Conservation (phyloP, 2,888 invertebrate species). For the Masnerella sp. region DNA sequence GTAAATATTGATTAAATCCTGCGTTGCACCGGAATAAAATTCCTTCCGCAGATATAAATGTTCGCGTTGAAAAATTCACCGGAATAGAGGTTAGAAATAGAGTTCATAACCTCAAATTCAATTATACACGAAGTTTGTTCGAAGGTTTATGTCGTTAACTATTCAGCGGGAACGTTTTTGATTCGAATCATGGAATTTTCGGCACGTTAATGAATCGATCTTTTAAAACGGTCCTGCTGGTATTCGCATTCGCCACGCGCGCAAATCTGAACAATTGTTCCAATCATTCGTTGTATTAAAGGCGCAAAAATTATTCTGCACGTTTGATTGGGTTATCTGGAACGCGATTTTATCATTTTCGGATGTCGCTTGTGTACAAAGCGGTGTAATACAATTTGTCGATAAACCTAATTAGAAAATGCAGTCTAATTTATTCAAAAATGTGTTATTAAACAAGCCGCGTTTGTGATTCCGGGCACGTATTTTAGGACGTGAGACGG, state of each 20-base stretch:
- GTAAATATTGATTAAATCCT: slow-evolving; percentile 37
- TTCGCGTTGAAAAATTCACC: slow-evolving; percentile 8
- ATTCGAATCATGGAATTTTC: background rate
- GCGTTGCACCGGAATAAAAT: background rate
- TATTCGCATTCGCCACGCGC: no score
- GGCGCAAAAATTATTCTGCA: no score
- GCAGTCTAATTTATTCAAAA: slow-evolving; percentile 17
- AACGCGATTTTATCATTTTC: no score
- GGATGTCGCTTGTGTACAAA: no score
- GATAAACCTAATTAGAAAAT: slow-evolving; percentile 13
- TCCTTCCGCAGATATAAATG: slow-evolving; percentile 6
- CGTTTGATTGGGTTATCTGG: no score
- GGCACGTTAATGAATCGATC: background rate
- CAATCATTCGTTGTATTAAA: no score
- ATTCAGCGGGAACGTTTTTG: background rate
- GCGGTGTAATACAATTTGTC: background rate
- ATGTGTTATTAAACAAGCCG: slow-evolving; percentile 17
- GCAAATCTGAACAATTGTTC: no score
- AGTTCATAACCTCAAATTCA: slow-evolving; percentile 10
- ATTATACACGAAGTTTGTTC: slow-evolving; percentile 12
- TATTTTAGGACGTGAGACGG: slow-evolving; percentile 28
- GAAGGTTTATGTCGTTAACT: background rate
- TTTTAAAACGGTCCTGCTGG: no score
- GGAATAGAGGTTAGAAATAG: background rate
- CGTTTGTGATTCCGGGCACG: slow-evolving; percentile 34